Percentiles rank a stretch among this genome's conserved stretches.
These are phyloP conservation scores for Bemisia tabaci DNA, from an alignment of 1,140 invertebrate genomes.

Conservation along the genomic window DNA sequence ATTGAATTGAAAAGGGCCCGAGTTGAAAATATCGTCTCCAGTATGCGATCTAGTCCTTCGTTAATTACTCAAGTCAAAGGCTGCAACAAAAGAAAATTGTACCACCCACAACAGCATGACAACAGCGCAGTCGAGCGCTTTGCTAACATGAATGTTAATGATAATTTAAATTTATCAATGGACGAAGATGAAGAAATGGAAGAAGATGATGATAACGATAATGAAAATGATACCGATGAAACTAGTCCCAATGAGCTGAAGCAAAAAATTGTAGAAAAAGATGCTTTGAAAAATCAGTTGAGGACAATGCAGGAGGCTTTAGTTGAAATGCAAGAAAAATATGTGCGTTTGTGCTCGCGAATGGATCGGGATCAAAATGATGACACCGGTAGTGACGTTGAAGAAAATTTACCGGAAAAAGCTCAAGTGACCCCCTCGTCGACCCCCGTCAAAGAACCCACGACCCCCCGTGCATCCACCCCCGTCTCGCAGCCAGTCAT, in stretches of 20 bases:
- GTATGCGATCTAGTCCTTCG: slow-evolving; percentile 72
- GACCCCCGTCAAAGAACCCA: slow-evolving; percentile 38
- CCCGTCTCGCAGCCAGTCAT: slow-evolving; percentile 41
- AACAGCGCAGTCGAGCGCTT: slow-evolving; percentile 51
- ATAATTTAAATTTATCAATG: slow-evolving; percentile 32
- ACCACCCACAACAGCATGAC: slow-evolving; percentile 89
- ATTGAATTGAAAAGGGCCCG: slow-evolving; percentile 74
- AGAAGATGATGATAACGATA: slow-evolving; percentile 55
- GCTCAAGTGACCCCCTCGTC: slow-evolving; percentile 40
- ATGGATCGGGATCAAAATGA: slow-evolving; percentile 68
- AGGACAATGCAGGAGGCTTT: slow-evolving; percentile 77
- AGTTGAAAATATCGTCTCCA: slow-evolving; percentile 87
- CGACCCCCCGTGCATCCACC: slow-evolving; percentile 32
- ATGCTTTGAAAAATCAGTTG: slow-evolving; percentile 68
- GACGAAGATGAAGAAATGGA: slow-evolving; percentile 44
- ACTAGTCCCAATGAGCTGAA: slow-evolving; percentile 54
- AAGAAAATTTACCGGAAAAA: slow-evolving; percentile 39
- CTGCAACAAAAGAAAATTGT: slow-evolving; percentile 92
- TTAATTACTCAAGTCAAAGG: slow-evolving; percentile 62
- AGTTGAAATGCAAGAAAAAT: slow-evolving; percentile 80
- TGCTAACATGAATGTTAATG: slow-evolving; percentile 27
- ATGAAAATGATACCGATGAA: neutral
- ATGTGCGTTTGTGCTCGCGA: slow-evolving; percentile 67
- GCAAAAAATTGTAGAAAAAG: slow-evolving; percentile 70
- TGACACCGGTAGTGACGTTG: slow-evolving; percentile 52